Percentiles rank a stretch among this genome's conserved stretches.
Conservation (phyloP, 2,113 vertebrate genomes). For the Vimba vimba region DNA sequence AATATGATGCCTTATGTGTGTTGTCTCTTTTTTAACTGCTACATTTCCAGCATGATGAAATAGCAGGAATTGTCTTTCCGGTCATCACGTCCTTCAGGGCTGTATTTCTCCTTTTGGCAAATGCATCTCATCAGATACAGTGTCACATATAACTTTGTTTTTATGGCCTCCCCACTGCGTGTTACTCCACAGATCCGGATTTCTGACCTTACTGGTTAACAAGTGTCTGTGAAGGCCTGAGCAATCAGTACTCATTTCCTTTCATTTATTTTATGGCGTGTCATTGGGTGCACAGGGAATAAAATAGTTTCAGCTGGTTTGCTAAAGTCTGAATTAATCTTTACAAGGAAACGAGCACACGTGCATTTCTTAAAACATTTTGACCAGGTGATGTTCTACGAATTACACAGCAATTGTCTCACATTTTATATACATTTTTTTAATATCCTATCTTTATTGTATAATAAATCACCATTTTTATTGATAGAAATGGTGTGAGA, state of each 20-base stretch:
- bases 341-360: neutral
- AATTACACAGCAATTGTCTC: neutral
- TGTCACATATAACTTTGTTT: neutral
- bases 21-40: neutral
- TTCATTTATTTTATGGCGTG: slow-evolving; percentile 21
- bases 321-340: too few species aligned
- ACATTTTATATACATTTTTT: too few species aligned
- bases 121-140: neutral
- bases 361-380: neutral
- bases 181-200: slow-evolving; percentile 32
- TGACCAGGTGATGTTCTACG: neutral
- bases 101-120: neutral
- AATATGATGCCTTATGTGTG: neutral
- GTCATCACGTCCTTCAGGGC: neutral
- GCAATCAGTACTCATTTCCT: neutral
- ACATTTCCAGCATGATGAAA: neutral
- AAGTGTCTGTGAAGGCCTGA: neutral
- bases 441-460: neutral
- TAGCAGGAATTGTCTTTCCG: neutral
- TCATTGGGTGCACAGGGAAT: slow-evolving; percentile 7
- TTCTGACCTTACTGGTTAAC: slow-evolving; percentile 11
- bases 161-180: neutral
- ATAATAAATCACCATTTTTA: neutral
- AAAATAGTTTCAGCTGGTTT: neutral
- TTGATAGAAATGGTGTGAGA: neutral